A percentile compares a stretch with the other conserved stretches of the same genome.
Conservation (phyloP, 2,113 vertebrate genomes). For the Stigmatopora argus region DNA sequence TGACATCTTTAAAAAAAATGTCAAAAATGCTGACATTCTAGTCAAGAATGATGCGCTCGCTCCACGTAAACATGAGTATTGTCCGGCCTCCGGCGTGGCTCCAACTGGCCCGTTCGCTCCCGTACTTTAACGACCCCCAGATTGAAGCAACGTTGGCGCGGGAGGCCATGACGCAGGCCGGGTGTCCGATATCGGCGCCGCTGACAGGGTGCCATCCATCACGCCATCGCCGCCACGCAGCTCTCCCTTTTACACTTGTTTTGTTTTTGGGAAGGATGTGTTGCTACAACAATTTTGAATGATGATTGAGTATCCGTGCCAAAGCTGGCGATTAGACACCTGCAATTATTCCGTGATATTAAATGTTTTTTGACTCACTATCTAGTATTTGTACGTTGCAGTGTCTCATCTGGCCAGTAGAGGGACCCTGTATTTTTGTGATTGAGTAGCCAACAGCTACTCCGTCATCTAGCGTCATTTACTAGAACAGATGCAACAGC, state of each 20-base stretch:
- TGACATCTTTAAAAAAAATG: not conserved
- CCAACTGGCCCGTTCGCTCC: conserved; percentile 23
- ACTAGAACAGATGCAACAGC: conserved; percentile 11
- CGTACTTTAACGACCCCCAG: conserved; percentile 56
- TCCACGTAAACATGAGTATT: conserved; percentile 11
- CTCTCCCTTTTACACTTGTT: conserved; percentile 19
- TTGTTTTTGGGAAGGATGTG: conserved; percentile 1
- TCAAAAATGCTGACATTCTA: not conserved
- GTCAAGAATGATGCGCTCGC: not conserved
- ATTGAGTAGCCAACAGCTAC: conserved; percentile 4
- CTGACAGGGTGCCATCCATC: conserved; percentile 59
- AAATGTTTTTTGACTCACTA: too few relatives aligned
- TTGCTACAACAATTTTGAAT: not conserved
- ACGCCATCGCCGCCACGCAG: conserved; percentile 30
- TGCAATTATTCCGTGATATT: too few relatives aligned
- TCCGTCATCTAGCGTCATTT: conserved; percentile 15
- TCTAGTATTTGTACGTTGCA: conserved; percentile 8
- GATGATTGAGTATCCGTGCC: not conserved
- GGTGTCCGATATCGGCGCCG: conserved; percentile 58
- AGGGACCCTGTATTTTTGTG: conserved; percentile 41
- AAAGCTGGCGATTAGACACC: too few relatives aligned
- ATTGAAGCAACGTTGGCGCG: conserved; percentile 57
- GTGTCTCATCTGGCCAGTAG: conserved; percentile 45
- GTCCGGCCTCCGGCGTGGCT: conserved; percentile 23
- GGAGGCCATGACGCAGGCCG: conserved; percentile 58